These are phyloP conservation scores for Cheilosia soror DNA, from an alignment of 2,888 invertebrate genomes.

Conservation along the genomic window DNA sequence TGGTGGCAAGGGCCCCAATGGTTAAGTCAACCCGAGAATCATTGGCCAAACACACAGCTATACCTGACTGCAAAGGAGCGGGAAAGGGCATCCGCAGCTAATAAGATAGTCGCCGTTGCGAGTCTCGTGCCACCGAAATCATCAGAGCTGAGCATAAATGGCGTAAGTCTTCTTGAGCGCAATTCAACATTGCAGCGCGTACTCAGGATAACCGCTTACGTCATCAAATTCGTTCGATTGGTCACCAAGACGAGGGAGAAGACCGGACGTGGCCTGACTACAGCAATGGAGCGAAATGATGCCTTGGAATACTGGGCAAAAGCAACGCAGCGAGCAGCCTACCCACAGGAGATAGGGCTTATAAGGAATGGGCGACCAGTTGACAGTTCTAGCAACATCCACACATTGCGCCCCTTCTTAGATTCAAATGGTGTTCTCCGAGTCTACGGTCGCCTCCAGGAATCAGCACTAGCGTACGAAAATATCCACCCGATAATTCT, in stretches of 20 bases:
- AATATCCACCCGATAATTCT: conserved; percentile 25
- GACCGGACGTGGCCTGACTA: neutral
- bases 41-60: neutral
- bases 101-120: neutral
- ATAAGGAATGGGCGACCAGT: neutral
- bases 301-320: conserved; percentile 8
- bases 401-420: conserved; percentile 1
- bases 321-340: conserved; percentile 3
- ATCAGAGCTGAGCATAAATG: neutral
- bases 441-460: neutral
- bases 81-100: neutral
- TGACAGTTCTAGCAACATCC: conserved; percentile 7
- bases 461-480: conserved; percentile 2
- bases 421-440: conserved; percentile 10
- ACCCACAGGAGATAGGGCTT: neutral
- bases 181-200: conserved; percentile 18
- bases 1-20: conserved; percentile 19
- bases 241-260: neutral
- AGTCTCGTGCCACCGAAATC: neutral
- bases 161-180: neutral
- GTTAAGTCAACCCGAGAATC: neutral
- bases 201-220: neutral
- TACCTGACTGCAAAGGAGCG: neutral
- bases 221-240: neutral
- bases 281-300: conserved; percentile 2